Conservation (phyloP, 1,140 invertebrate species). For the Brachionus sp. region DNA sequence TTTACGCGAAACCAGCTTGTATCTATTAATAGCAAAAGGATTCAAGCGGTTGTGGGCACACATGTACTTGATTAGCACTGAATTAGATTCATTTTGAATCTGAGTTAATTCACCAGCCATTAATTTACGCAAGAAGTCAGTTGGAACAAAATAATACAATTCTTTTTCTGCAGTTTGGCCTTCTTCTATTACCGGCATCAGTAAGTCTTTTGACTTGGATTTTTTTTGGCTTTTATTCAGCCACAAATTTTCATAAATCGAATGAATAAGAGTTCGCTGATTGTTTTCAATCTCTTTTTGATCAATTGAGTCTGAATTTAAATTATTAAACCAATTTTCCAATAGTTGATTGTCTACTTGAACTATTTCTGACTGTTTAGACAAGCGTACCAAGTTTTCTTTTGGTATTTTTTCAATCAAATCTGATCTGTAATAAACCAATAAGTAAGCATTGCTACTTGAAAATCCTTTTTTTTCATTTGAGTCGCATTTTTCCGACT, state of each 20-base stretch:
- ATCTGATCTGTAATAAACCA: slow-evolving; percentile 19
- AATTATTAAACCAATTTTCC: slow-evolving; percentile 36
- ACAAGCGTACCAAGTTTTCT: background rate
- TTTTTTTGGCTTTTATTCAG: slow-evolving; percentile 9
- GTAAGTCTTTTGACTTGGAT: background rate
- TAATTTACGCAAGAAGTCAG: background rate
- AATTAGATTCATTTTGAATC: background rate
- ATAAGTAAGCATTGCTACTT: slow-evolving; percentile 1
- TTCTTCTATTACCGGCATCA: background rate
- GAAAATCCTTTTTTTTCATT: slow-evolving; percentile 45
- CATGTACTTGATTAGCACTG: background rate
- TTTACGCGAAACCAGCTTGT: background rate
- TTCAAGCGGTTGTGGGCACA: background rate
- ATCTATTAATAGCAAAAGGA: background rate
- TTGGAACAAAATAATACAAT: background rate
- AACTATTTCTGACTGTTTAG: background rate
- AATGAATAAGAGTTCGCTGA: background rate
- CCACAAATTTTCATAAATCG: slow-evolving; percentile 4
- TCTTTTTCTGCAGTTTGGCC: background rate
- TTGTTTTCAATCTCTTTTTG: slow-evolving; percentile 2
- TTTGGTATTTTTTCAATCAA: slow-evolving; percentile 2
- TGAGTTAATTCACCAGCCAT: background rate
- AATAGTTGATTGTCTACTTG: slow-evolving; percentile 11
- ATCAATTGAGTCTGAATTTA: background rate
- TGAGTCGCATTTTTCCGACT: slow-evolving; percentile 50